Base-by-base conservation (phyloP, 2,113 vertebrate species). In the Stigmatopora argus region DNA sequence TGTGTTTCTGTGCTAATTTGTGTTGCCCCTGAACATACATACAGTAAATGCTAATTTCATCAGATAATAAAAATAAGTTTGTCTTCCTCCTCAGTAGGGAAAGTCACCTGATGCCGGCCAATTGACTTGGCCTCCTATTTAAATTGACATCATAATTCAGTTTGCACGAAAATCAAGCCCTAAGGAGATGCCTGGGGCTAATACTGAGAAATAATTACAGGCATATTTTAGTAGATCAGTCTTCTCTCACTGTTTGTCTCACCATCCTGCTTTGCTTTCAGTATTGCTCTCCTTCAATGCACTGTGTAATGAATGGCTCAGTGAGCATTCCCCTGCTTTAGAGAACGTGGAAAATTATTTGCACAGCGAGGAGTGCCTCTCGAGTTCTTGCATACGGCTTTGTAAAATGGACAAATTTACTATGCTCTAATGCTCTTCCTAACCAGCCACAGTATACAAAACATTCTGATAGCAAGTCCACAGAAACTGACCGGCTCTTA, bases 71-170 rank as follows among this genome's bases (percentile, higher is more conserved):
- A 11, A 15, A 34, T 3, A 21, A 10, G 3, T 53, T 55, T 58
- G 31, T 58, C 52, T 71, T 51, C 64, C 34, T 65, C 71, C 72
- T 62, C 71, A 69, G 75, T 62, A 15, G 26, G 15, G n/a, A 26
- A 72, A 60, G 74, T 76, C 64, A 47, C 73, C 75, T 26, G 52
- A 66, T 55, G 44, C 3, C 3, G 26, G 26, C 56, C 5, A 41
- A 80, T 76, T 83, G 69, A 74, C 80, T 79, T 65, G 7, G 57
- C 41, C 34, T 67, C 64, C 77, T 51, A 55, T 72, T 77, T 15
- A 21, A 71, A 13, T 10, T 14, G 58, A 12, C 58, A 4, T 65
- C 64, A 23, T 77, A 69, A 79, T 69, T 68, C 31, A 0, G 65
- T 74, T 78, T 72, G 55, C 47, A 68, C 69, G 62, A 65, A 59